Base-by-base conservation (phyloP, 2,113 vertebrate species). In the Ctenomys sociabilis region DNA sequence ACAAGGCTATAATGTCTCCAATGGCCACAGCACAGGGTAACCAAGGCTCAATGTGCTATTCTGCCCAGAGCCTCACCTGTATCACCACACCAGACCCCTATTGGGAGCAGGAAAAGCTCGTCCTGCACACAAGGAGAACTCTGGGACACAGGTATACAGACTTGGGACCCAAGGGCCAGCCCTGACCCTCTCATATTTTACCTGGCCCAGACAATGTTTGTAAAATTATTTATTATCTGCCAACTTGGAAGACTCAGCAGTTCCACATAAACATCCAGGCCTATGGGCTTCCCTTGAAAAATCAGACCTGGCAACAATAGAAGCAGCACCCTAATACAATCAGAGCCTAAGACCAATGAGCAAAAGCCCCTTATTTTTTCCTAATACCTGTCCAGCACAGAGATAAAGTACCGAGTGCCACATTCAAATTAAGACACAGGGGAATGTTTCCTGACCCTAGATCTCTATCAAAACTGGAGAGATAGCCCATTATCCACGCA, bases 181-280 rank as follows among this genome's bases (percentile, higher is more conserved):
- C n/a, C 66, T 80, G 88, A 45, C 57, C 66, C 63, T 81, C 43
- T 28, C 3, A 0, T 40, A 43, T 28, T 90, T 88, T 30, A 61
- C 61, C 63, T 90, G 93, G 82, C 64, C n/a, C 43, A 30, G 19
- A n/a, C 0, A 3, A 7, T 77, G n/a, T 72, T 85, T 82, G 12
- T 45, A 87, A 80, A 96, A 77, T 37, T 35, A 72, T 1, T 37
- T 7, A 1, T 63, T 57, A 84, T 77, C 84, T 95, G 88, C 37
- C 94, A 95, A 94, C 43, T n/a, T 59, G 5, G 85, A 95, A 95
- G 75, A 85, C 59, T 72, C 88, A 66, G 84, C 49, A 85, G 68
- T 81, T 97, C 95, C 88, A 77, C 10, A 37, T 77, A 81, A 43
- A 96, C 85, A 88, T 54, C 66, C 88, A 52, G 54, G 80, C 57